Percentiles rank a stretch among this genome's conserved stretches.
Evolutionary conservation across 2,113 vertebrate genomes (phyloP).

Genomic region (Macrotus californicus): DNA sequence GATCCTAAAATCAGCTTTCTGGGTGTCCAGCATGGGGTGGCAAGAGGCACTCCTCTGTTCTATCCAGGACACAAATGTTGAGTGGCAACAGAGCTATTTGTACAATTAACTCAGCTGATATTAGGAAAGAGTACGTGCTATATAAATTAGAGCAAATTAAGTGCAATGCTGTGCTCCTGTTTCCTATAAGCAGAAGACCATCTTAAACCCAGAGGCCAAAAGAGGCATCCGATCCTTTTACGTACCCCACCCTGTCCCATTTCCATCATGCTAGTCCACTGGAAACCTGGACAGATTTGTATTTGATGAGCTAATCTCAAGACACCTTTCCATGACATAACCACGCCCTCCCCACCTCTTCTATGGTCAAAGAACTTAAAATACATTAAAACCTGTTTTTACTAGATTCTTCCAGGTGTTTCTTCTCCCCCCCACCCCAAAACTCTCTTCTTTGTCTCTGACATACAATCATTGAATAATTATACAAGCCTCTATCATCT

Average conservation of each 20-base stretch:
- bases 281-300: neutral
- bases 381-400: neutral
- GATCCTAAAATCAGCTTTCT: conserved; percentile 20
- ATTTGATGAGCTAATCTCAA: neutral
- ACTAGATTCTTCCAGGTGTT: neutral
- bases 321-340: neutral
- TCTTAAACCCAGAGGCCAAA: neutral
- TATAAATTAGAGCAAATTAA: conserved; percentile 34
- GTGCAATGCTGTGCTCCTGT: neutral
- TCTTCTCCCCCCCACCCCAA: neutral
- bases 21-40: neutral
- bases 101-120: neutral
- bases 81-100: conserved; percentile 28
- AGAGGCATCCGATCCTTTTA: neutral
- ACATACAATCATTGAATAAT: neutral
- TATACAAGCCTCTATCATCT: neutral
- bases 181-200: neutral
- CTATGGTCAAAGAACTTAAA: neutral
- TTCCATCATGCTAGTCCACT: neutral
- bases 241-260: neutral
- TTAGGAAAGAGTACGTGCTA: neutral
- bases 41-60: neutral
- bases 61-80: neutral
- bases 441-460: neutral
- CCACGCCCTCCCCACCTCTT: neutral